phyloP scores from a whole-genome alignment of 2,113 vertebrate genomes.

The Coptodon rendalli region DNA sequence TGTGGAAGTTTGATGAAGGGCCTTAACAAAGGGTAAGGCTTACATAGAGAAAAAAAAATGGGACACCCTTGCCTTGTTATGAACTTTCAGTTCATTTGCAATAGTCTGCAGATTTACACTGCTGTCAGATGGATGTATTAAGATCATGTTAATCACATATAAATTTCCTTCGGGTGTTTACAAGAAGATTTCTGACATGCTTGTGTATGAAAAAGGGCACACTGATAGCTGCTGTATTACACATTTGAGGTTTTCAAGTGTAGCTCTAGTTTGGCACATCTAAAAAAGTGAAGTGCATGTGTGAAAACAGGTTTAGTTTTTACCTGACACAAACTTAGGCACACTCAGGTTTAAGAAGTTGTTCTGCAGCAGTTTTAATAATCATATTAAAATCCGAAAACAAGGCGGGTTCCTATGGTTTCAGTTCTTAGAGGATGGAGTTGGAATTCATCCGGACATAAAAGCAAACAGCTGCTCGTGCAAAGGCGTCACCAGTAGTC shows the following conservation, averaged over 20 bases:
- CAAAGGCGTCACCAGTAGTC: too few species aligned
- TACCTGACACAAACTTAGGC: not conserved
- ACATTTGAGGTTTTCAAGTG: not conserved
- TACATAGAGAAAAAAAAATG: not conserved
- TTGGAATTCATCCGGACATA: not conserved
- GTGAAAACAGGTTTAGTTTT: not conserved
- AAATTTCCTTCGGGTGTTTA: not conserved
- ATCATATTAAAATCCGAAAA: not conserved
- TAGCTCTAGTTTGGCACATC: rapidly evolving
- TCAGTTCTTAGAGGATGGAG: not conserved
- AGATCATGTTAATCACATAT: rapidly evolving
- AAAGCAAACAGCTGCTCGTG: not conserved
- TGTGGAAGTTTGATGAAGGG: not conserved
- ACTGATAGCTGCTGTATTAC: not conserved
- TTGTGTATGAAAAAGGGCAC: rapidly evolving
- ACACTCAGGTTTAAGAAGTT: not conserved
- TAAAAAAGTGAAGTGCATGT: not conserved
- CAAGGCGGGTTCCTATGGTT: not conserved
- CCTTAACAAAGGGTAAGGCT: not conserved
- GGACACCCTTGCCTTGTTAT: not conserved
- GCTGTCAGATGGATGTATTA: not conserved
- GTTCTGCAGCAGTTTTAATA: not conserved
- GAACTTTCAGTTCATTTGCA: not conserved
- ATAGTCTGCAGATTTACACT: not conserved
- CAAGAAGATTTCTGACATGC: rapidly evolving